A percentile compares a stretch with the other conserved stretches of the same genome.
These are phyloP conservation scores for Lithophane socia DNA, from an alignment of 2,888 invertebrate species.

Conservation along the genomic window DNA sequence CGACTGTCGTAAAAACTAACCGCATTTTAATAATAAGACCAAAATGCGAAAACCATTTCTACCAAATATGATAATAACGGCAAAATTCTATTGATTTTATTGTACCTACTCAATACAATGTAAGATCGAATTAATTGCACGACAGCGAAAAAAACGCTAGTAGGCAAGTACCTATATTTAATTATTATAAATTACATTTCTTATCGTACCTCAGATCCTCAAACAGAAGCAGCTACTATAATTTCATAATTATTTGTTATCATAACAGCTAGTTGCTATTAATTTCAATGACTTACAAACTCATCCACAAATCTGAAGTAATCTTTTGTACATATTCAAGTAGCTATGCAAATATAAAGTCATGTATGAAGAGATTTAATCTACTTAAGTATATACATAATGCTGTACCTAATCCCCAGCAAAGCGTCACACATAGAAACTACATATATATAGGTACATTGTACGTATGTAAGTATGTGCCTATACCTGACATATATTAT, in stretches of 20 bases:
- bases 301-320: background rate
- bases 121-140: background rate
- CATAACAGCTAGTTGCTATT: background rate
- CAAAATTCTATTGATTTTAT: background rate
- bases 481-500: background rate
- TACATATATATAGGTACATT: too few species aligned
- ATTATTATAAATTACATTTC: background rate
- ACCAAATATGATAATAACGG: background rate
- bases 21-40: too few species aligned
- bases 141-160: background rate
- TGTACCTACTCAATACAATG: background rate
- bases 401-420: background rate
- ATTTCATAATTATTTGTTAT: slow-evolving; percentile 10
- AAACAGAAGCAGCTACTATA: slow-evolving; percentile 3
- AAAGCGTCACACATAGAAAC: background rate
- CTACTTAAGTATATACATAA: background rate
- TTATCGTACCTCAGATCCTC: background rate
- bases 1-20: too few species aligned
- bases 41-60: background rate
- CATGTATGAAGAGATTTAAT: background rate
- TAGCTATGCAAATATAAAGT: background rate
- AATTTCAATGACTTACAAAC: slow-evolving; percentile 5
- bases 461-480: background rate
- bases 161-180: background rate
- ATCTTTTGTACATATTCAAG: background rate